phyloP scores from a whole-genome alignment of 2,797 vertebrate species.

The Phrynocephalus forsythii region DNA sequence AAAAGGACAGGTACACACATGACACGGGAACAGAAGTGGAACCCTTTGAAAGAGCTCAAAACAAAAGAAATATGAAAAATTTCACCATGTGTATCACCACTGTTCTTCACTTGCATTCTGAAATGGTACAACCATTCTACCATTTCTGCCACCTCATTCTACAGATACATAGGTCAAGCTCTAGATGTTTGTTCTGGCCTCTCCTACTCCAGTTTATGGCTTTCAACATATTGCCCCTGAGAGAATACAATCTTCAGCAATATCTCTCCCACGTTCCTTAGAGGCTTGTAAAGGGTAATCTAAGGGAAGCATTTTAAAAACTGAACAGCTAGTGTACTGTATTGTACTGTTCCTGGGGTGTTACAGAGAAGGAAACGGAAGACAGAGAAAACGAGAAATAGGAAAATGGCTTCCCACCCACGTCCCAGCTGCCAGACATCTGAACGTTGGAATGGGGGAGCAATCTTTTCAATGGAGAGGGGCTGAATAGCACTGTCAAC shows the following conservation, averaged over 20 bases:
- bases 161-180: not conserved
- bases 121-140: too few relatives aligned
- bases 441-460: not conserved
- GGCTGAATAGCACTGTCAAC: constrained; percentile 13
- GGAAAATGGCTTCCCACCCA: constrained; percentile 11
- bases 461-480: constrained; percentile 21
- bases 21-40: too few relatives aligned
- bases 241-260: not conserved
- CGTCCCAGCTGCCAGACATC: constrained; percentile 17
- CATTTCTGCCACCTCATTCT: too few relatives aligned
- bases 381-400: not conserved
- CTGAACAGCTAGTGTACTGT: not conserved
- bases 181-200: not conserved
- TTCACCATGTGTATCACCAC: too few relatives aligned
- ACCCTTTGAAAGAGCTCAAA: too few relatives aligned
- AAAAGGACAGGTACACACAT: too few relatives aligned
- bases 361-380: not conserved
- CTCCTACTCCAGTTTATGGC: too few relatives aligned
- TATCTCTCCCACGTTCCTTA: not conserved
- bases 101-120: too few relatives aligned
- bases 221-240: not conserved
- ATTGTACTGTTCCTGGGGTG: not conserved
- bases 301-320: not conserved
- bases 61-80: too few relatives aligned
- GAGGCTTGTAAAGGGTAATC: not conserved